Percentiles rank a stretch among this genome's conserved stretches.
phyloP scores from a whole-genome alignment of 2,113 vertebrate genomes.

The Melanerpes aurifrons region DNA sequence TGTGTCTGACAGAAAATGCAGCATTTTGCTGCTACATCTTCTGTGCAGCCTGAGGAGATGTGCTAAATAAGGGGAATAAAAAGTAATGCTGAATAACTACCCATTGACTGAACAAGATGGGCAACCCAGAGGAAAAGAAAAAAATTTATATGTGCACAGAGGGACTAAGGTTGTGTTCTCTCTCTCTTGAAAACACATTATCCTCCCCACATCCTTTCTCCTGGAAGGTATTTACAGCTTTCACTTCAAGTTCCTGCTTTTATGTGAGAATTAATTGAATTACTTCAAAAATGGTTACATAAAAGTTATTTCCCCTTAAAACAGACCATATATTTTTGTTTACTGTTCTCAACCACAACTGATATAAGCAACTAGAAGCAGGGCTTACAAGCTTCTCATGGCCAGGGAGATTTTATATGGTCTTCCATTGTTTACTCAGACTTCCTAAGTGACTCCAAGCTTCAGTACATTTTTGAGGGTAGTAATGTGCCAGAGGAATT shows the following conservation, averaged over 20 bases:
- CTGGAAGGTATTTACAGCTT: conserved; percentile 1
- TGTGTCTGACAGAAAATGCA: neutral
- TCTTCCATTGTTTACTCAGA: neutral
- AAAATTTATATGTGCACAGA: neutral
- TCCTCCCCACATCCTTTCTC: neutral
- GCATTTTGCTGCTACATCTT: neutral
- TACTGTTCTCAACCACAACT: neutral
- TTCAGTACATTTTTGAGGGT: neutral
- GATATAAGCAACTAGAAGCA: neutral
- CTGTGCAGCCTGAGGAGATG: neutral
- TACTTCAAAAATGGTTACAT: neutral
- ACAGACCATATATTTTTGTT: neutral
- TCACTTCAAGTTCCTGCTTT: neutral
- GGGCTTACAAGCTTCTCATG: neutral
- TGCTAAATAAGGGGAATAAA: neutral
- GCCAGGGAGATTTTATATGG: neutral
- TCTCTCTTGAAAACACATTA: neutral
- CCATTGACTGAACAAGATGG: neutral
- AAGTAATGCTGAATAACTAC: neutral
- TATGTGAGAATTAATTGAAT: neutral
- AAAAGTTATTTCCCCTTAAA: neutral
- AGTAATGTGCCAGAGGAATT: neutral
- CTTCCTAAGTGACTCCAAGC: neutral
- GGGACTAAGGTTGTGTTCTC: neutral
- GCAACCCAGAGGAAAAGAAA: neutral